A percentile compares a stretch with the other conserved stretches of the same genome.
phyloP scores from a whole-genome alignment of 2,797 vertebrate genomes.

The Muscicapa striata region DNA sequence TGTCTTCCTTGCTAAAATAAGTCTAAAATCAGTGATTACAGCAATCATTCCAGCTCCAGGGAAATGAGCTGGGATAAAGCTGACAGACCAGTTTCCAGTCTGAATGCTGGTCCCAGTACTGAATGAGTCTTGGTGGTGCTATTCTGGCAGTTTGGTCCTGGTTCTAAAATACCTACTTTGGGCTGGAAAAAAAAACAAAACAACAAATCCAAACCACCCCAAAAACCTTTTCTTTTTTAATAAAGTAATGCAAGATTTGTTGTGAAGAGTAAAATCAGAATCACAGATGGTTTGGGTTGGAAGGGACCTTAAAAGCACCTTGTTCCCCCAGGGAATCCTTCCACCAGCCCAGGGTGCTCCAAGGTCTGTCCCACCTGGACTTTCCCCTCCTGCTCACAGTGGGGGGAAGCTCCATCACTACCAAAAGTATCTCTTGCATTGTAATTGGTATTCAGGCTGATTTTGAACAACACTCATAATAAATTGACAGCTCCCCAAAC shows the following conservation, averaged over 20 bases:
- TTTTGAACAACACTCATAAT: neutral
- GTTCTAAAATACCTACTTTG: neutral
- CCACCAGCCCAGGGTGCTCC: neutral
- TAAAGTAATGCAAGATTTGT: neutral
- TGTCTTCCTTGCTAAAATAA: neutral
- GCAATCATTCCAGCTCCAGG: neutral
- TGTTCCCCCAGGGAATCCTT: neutral
- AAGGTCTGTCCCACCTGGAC: neutral
- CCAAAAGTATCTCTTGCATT: neutral
- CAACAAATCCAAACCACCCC: accelerated
- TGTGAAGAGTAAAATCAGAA: neutral
- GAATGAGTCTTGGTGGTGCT: neutral
- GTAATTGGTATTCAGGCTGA: neutral
- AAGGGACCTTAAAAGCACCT: neutral
- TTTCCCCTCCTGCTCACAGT: neutral
- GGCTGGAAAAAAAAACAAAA: neutral
- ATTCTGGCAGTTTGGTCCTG: neutral
- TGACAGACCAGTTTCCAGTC: neutral
- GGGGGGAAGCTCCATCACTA: neutral
- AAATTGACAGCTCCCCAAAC: neutral
- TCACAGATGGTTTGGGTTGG: neutral
- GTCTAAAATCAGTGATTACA: too few relatives aligned
- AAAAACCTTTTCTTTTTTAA: neutral
- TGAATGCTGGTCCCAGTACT: neutral
- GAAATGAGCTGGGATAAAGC: neutral